A percentile compares a stretch with the other conserved stretches of the same genome.
phyloP scores from a whole-genome alignment of 1,140 invertebrate species.

The Magallana angulata region DNA sequence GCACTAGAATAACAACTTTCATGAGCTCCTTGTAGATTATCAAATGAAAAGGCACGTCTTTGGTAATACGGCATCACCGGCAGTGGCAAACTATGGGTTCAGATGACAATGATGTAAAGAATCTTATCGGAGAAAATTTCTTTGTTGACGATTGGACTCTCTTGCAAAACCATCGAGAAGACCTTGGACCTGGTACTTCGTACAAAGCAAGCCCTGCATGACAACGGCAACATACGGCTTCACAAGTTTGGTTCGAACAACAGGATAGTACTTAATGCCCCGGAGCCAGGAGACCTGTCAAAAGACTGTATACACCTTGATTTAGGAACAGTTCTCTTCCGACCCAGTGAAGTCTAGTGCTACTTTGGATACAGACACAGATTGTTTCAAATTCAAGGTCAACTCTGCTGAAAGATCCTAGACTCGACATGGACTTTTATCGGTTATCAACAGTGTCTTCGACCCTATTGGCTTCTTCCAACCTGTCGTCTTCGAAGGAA shows the following conservation, averaged over 20 bases:
- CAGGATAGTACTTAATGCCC: no score
- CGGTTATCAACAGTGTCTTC: constrained; percentile 30
- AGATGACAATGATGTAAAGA: constrained; percentile 30
- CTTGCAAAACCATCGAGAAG: background rate
- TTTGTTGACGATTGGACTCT: constrained; percentile 49
- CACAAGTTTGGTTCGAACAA: no score
- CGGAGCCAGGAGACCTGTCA: no score
- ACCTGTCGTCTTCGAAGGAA: constrained; percentile 55
- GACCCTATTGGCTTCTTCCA: constrained; percentile 53
- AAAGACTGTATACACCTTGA: no score
- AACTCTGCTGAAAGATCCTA: constrained; percentile 43
- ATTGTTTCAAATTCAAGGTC: constrained; percentile 47
- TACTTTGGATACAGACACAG: constrained; percentile 48
- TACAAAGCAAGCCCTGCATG: no score
- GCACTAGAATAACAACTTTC: constrained; percentile 51
- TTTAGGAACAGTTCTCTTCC: no score
- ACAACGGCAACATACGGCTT: no score
- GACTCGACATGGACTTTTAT: constrained; percentile 44
- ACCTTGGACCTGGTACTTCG: constrained; percentile 35
- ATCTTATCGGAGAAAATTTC: constrained; percentile 49
- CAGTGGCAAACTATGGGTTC: constrained; percentile 52
- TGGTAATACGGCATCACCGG: constrained; percentile 54
- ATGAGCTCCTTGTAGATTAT: constrained; percentile 42
- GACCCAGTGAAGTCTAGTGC: no score
- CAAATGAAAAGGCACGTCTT: constrained; percentile 60